Evolutionary conservation across 2,113 vertebrate species (phyloP).

Genomic region (Scomber scombrus): DNA sequence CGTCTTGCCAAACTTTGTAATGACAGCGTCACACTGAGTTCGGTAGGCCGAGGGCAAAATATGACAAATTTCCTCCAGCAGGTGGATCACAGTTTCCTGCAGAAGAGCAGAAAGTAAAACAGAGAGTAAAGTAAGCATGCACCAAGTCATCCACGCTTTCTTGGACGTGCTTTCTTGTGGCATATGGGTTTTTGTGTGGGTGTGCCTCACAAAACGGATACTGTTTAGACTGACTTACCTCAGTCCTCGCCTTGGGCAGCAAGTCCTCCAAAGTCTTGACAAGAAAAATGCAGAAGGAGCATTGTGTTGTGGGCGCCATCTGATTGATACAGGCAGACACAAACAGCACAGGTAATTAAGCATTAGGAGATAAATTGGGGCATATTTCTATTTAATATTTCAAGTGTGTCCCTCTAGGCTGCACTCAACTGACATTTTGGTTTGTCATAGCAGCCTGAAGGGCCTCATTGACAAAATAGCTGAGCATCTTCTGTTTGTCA

Average conservation of each 20-base stretch:
- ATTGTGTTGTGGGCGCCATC: slow-evolving; percentile 48
- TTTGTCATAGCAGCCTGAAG: slow-evolving; percentile 32
- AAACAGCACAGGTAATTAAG: background rate
- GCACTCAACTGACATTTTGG: slow-evolving; percentile 54
- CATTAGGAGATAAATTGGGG: background rate
- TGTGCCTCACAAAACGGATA: background rate
- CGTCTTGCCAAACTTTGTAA: slow-evolving; percentile 75
- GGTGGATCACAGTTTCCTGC: slow-evolving; percentile 76
- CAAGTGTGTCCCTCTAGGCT: background rate
- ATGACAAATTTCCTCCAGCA: slow-evolving; percentile 82
- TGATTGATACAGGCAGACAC: slow-evolving; percentile 32
- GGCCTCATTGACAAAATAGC: slow-evolving; percentile 56
- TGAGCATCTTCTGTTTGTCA: slow-evolving; percentile 38
- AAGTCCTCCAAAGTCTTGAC: slow-evolving; percentile 74
- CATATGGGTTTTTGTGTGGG: slow-evolving; percentile 9
- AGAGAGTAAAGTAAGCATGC: too few species aligned
- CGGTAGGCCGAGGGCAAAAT: slow-evolving; percentile 76
- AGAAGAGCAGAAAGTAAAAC: background rate
- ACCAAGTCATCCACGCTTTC: too few species aligned
- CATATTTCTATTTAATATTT: background rate
- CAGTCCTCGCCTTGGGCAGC: slow-evolving; percentile 76
- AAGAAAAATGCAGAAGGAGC: slow-evolving; percentile 77
- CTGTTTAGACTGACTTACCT: slow-evolving; percentile 68
- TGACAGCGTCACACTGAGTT: slow-evolving; percentile 83
- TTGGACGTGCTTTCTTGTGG: slow-evolving; percentile 1